Evolutionary conservation across 2,888 invertebrate species (phyloP), one percentile per base, ranked within the genome.

Genomic region (Nycteola revayana): DNA sequence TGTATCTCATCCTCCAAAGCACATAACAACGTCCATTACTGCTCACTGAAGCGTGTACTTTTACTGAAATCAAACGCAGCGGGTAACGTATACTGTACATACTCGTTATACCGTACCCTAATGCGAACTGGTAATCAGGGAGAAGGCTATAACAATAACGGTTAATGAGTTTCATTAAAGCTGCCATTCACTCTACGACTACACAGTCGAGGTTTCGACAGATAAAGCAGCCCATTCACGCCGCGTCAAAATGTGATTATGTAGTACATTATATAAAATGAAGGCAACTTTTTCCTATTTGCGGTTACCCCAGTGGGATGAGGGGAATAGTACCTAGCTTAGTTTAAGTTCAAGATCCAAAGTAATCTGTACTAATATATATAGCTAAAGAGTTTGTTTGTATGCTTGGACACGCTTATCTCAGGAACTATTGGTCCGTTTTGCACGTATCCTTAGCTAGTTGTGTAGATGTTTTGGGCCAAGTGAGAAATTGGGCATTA

Each of bases 91-190:
- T 23, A 22, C 10, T 22, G 47, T 45, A 55, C 32, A 41, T 51
- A 38, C 30, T 37, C 35, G 27, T 39, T 44, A 52, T 44, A 49
- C 32, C 52, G 45, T 35, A 36, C 46, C 23, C 37, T 60, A 62
- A 64, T 60, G 46, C 45, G 51, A 33, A 35, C 39, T 41, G 60
- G 54, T 69, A 64, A 66, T 66, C 60, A 62, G 56, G 37, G 45
- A 39, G 40, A 49, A 56, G 42, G 37, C 52, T 45, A 60, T 68
- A 68, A 61, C 64, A 66, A 66, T 69, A 67, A 63, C 58, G 37
- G 49, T 47, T 67, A 68, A 66, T 61, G 63, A 54, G 49, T 63
- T 63, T 65, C 63, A 70, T 71, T 66, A 66, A 48, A 65, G 49
- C 35, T 32, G 30, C 49, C 43, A 49, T 48, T 51, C 55, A 53